A percentile compares a stretch with the other conserved stretches of the same genome.
Evolutionary conservation across 2,113 vertebrate genomes (phyloP).

Genomic region (Sphyrna mokarran): DNA sequence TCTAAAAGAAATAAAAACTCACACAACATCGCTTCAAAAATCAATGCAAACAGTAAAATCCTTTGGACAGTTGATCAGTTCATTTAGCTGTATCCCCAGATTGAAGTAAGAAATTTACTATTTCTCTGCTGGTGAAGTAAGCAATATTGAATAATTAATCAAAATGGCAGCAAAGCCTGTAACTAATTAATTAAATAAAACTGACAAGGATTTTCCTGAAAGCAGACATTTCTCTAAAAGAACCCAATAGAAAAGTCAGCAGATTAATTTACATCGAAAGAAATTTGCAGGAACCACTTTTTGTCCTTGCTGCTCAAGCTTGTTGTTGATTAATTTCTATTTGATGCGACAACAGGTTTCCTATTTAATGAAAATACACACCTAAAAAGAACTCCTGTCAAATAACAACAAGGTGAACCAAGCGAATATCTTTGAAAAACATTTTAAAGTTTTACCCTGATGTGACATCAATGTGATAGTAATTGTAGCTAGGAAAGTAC

Average conservation of each 20-base stretch:
- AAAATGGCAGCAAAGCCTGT: neutral
- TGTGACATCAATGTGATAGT: neutral
- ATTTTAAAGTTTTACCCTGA: neutral
- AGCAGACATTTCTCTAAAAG: neutral
- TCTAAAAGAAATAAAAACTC: conserved; percentile 15
- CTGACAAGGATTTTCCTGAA: neutral
- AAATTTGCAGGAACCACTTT: neutral
- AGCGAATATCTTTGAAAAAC: neutral
- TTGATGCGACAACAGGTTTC: neutral
- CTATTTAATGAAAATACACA: neutral
- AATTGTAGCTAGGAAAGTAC: neutral
- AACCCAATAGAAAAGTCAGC: neutral
- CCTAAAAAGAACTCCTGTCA: neutral
- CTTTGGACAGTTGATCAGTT: neutral
- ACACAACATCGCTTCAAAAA: neutral
- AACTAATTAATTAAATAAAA: neutral
- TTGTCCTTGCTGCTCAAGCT: neutral
- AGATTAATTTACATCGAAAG: neutral
- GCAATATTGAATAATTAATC: neutral
- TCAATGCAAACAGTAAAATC: neutral
- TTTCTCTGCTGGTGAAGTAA: neutral
- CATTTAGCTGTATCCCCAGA: neutral
- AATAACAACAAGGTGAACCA: neutral
- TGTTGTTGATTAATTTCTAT: neutral
- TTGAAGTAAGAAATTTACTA: neutral